A percentile compares a stretch with the other conserved stretches of the same genome.
These are phyloP conservation scores for Limosa lapponica DNA, from an alignment of 2,797 vertebrate genomes.

Conservation along the genomic window DNA sequence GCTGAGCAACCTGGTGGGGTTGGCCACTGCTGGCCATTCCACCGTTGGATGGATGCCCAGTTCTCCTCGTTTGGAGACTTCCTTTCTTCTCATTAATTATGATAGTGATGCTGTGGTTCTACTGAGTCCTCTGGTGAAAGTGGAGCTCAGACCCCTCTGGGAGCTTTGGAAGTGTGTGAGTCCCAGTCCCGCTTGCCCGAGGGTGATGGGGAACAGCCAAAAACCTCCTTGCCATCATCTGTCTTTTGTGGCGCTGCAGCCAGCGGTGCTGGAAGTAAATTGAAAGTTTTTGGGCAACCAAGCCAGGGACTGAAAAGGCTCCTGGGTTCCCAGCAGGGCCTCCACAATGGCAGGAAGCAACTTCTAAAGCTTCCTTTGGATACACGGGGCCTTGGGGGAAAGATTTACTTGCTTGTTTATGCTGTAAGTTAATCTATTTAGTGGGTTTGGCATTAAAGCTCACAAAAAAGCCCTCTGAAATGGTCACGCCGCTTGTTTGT, in stretches of 20 bases:
- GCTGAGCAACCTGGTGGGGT: not conserved
- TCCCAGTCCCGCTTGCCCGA: fast-evolving
- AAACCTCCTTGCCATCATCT: not conserved
- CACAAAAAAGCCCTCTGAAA: slow-evolving; percentile 53
- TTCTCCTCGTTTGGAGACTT: not conserved
- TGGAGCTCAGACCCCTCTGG: not conserved
- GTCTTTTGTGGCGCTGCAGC: not conserved
- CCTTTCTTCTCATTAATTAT: not conserved
- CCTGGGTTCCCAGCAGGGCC: slow-evolving; percentile 55
- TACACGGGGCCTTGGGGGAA: slow-evolving; percentile 38
- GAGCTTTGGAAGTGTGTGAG: not conserved
- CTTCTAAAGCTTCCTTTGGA: slow-evolving; percentile 63
- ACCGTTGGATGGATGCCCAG: not conserved
- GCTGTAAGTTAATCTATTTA: slow-evolving; percentile 69
- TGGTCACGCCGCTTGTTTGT: slow-evolving; percentile 16
- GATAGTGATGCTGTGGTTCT: not conserved
- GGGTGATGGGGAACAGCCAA: not conserved
- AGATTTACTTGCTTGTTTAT: slow-evolving; percentile 70
- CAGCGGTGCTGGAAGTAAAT: not conserved
- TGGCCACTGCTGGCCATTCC: not conserved
- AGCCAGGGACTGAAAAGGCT: slow-evolving; percentile 38
- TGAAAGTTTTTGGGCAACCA: slow-evolving; percentile 24
- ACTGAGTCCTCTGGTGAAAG: not conserved
- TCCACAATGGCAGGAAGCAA: slow-evolving; percentile 68
- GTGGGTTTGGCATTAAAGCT: slow-evolving; percentile 43